Evolutionary conservation across 2,797 vertebrate species (phyloP).

Genomic region (Anguilla anguilla): DNA sequence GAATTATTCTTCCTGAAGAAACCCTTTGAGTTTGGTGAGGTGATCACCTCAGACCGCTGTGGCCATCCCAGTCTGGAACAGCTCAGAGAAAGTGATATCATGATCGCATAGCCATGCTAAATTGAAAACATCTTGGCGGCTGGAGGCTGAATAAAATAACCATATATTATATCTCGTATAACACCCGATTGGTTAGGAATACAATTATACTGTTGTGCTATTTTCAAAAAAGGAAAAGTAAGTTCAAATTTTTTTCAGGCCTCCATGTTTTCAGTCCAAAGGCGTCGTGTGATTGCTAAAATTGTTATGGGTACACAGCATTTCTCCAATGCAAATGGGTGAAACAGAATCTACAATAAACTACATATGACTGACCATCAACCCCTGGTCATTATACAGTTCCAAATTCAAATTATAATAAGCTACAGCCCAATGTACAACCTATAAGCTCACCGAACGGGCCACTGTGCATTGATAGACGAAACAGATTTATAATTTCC

Average conservation of each 20-base stretch:
- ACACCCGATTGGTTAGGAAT: slow-evolving; percentile 75
- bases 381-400: neutral
- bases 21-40: slow-evolving; percentile 77
- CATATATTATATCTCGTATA: slow-evolving; percentile 80
- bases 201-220: slow-evolving; percentile 78
- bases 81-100: slow-evolving; percentile 76
- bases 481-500: neutral
- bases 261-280: slow-evolving; percentile 66
- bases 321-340: slow-evolving; percentile 65
- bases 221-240: slow-evolving; percentile 59
- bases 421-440: neutral
- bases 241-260: slow-evolving; percentile 42
- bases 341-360: slow-evolving; percentile 5
- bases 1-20: slow-evolving; percentile 82
- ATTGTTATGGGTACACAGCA: slow-evolving; percentile 56
- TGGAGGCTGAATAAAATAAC: slow-evolving; percentile 81
- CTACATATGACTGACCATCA: neutral
- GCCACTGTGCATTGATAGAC: neutral
- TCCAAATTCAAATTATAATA: neutral
- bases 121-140: slow-evolving; percentile 85
- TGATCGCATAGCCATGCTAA: slow-evolving; percentile 80
- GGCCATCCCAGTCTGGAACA: slow-evolving; percentile 75
- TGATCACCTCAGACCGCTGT: slow-evolving; percentile 74
- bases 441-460: neutral
- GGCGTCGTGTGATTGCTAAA: slow-evolving; percentile 51